Conservation (phyloP, 2,113 vertebrate genomes). For the Hoplias malabaricus region DNA sequence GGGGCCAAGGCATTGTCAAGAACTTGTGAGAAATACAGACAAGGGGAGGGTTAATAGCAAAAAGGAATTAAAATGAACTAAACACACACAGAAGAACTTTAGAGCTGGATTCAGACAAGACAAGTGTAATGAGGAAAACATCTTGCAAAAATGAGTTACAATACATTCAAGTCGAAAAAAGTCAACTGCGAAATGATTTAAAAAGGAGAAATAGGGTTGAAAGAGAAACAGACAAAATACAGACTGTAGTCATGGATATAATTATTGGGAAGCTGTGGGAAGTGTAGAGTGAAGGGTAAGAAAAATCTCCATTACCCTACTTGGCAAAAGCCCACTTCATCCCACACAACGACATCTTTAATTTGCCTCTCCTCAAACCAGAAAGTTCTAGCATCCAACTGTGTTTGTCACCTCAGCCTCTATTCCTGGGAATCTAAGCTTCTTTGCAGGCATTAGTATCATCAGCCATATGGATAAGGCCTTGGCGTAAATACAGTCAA, state of each 20-base stretch:
- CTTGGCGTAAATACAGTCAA: conserved; percentile 5
- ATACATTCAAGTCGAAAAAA: too few species aligned
- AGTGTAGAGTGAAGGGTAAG: too few species aligned
- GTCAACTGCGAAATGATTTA: background rate
- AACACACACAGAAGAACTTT: background rate
- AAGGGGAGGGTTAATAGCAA: background rate
- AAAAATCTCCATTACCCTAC: background rate
- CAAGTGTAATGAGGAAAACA: too few species aligned
- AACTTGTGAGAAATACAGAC: conserved; percentile 67
- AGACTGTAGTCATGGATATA: background rate
- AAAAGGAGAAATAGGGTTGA: background rate
- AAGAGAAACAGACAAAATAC: background rate
- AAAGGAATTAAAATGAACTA: background rate
- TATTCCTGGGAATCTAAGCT: conserved; percentile 34
- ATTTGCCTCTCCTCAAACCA: background rate
- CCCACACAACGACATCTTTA: background rate
- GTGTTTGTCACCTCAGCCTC: background rate
- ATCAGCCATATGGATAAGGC: conserved; percentile 14
- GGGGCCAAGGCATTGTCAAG: conserved; percentile 71
- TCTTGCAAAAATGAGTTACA: background rate
- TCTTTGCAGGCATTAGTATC: conserved; percentile 15
- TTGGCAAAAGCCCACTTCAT: background rate
- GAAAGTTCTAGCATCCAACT: background rate
- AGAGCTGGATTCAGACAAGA: background rate
- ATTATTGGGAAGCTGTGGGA: background rate